Evolutionary conservation across 2,113 vertebrate species (phyloP), one percentile per base, ranked within the genome.

Genomic region (Ptyas mucosa): DNA sequence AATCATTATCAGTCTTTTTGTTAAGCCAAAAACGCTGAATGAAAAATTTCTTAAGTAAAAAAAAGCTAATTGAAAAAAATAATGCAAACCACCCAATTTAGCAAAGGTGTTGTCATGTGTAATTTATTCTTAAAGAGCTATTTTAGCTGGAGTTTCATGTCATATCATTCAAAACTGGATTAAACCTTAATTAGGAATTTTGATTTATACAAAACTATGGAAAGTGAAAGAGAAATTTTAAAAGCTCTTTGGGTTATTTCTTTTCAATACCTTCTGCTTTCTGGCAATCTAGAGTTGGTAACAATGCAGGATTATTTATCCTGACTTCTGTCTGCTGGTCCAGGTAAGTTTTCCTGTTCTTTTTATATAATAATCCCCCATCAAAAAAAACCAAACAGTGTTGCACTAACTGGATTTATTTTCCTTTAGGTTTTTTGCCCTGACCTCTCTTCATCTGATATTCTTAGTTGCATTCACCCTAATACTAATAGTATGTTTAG

Each of bases 381-480:
- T 39, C 12, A 8, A 18, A 4, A 49, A 39, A 15, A 57, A 26
- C 9, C 34, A 24, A n/a, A 3, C 46, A 69, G 2, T 81, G 18
- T 34, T 51, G 43, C 91, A 90, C 61, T 93, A 49, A 94, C 12
- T 26, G 94, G 91, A 61, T 89, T 88, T 90, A 87, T 92, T 91
- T 93, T 9, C 0, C 46, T 46, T 64, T 88, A 99, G 99, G 98
- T 99, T 99, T 95, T 98, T 99, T 93, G 99, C 98, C 39, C 94
- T 99, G 97, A 99, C 98, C 58, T 99, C 99, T 14, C 97, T 99
- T 87, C 98, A 98, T 89, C 96, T 98, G 95, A 96, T 99, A 64
- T 99, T 99, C 97, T 96, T 99, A 85, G 92, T 98, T 96, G 98
- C 98, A 0, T 96, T 98, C 52, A 97, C 97, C 55, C 96, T 98